Base-by-base conservation (phyloP, 2,113 vertebrate genomes). In the Motacilla alba region DNA sequence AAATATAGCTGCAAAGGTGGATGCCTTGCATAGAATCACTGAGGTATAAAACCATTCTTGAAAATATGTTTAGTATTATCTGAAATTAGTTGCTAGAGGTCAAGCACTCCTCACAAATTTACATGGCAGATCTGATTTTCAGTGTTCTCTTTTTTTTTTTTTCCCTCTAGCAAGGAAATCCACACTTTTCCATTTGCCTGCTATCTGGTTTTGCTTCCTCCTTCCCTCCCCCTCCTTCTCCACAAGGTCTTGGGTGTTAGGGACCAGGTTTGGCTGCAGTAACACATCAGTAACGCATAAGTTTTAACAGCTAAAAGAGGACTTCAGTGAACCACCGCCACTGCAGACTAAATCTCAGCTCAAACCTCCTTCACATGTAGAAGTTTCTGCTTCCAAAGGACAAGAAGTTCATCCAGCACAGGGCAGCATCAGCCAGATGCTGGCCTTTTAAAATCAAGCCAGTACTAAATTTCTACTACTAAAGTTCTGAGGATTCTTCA, bases 31-130 rank as follows among this genome's bases (percentile, higher is more conserved):
- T 49, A 86, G 66, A 78, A 75, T 58, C 37, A 50, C 28, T 7
- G 13, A 83, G 37, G 60, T 83, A 72, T 62, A 75, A 90, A 96
- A 92, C 74, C 66, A 39, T 56, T 82, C 37, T 52, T 81, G 60
- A 76, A 76, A 92, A 96, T 85, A 64, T 44, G 63, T 43, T 58
- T 69, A 63, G 11, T 67, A 37, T 68, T 94, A 68, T 41, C 50
- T 74, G 53, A 92, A 73, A 93, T 93, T 84, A 83, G 94, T 60
- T 84, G 69, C 66, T 82, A 58, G 53, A 94, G 66, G 69, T 95
- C 91, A 93, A 94, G 62, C 22, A 59, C 28, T 44, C 47, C 73
- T 89, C 73, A 68, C 52, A 83, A 74, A 86, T 93, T 74, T 58
- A 83, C 41, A 60, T 50, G 59, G n/a, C 74, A 91, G 60, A 67